These are phyloP conservation scores for Mayetiola destructor DNA, from an alignment of 2,888 invertebrate genomes.

Conservation along the genomic window DNA sequence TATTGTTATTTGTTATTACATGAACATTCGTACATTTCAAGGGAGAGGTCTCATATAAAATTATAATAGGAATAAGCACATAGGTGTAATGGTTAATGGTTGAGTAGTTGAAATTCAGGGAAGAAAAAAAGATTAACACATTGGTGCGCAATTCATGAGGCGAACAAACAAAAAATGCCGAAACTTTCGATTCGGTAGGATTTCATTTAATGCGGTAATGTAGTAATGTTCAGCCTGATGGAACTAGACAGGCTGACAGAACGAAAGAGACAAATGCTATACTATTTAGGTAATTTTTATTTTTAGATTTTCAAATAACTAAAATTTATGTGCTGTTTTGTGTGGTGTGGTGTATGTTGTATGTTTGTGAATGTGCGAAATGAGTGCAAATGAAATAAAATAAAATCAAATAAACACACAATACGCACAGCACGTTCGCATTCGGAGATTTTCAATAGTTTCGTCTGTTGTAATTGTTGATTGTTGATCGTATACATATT, in stretches of 20 bases:
- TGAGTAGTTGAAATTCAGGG: neutral
- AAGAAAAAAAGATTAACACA: slow-evolving; percentile 3
- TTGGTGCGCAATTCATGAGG: neutral
- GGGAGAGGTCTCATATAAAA: neutral
- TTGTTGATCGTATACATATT: no score
- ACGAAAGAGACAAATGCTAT: neutral
- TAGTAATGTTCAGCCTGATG: no score
- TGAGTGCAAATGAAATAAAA: neutral
- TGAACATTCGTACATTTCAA: no score
- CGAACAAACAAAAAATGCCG: neutral
- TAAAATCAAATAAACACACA: neutral
- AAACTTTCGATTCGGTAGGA: neutral
- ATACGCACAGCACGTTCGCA: slow-evolving; percentile 6
- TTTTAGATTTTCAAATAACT: neutral
- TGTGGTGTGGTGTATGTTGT: neutral
- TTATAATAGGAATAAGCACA: neutral
- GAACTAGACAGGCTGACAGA: no score
- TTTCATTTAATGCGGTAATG: slow-evolving; percentile 1
- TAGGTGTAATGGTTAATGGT: slow-evolving; percentile 4
- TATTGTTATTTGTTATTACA: no score
- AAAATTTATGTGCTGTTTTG: no score
- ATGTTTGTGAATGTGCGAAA: neutral
- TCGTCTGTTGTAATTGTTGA: no score
- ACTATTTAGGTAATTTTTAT: neutral
- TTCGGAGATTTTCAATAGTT: no score